A percentile compares a stretch with the other conserved stretches of the same genome.
Evolutionary conservation across 2,888 invertebrate genomes (phyloP).

Genomic region (Synanthedon formicaeformis): DNA sequence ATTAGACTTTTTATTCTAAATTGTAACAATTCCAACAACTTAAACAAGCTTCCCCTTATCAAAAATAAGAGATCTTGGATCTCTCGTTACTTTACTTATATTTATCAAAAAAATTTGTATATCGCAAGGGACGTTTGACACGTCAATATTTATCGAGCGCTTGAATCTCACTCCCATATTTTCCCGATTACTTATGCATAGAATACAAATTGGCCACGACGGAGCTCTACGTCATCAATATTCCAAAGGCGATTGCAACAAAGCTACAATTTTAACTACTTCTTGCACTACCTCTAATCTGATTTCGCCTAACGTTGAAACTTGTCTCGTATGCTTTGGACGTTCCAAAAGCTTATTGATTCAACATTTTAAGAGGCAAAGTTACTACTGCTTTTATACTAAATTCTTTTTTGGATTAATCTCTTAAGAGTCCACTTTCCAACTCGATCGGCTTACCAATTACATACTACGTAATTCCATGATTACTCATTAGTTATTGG

Average conservation of each 20-base stretch:
- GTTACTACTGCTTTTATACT: too few species aligned
- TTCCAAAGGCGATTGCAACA: conserved; percentile 35
- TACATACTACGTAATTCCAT: too few species aligned
- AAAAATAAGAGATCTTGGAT: too few species aligned
- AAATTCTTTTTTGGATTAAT: too few species aligned
- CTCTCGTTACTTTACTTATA: too few species aligned
- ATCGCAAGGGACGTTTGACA: not conserved
- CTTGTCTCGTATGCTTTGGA: not conserved
- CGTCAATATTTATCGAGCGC: conserved; percentile 52
- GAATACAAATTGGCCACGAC: conserved; percentile 61
- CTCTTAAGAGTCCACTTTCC: too few species aligned
- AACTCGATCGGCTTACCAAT: too few species aligned
- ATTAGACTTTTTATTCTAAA: too few species aligned
- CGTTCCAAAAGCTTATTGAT: not conserved
- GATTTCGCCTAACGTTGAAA: not conserved
- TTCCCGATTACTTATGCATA: conserved; percentile 66
- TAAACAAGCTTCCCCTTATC: too few species aligned
- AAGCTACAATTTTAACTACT: conserved; percentile 9
- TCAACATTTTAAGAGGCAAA: too few species aligned
- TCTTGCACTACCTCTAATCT: not conserved
- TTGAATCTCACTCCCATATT: conserved; percentile 52
- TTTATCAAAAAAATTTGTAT: not conserved
- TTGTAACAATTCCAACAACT: too few species aligned
- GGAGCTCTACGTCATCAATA: conserved; percentile 52
- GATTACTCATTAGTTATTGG: too few species aligned